Base-by-base conservation (phyloP, 2,113 vertebrate species). In the Ariopsis seemanni region DNA sequence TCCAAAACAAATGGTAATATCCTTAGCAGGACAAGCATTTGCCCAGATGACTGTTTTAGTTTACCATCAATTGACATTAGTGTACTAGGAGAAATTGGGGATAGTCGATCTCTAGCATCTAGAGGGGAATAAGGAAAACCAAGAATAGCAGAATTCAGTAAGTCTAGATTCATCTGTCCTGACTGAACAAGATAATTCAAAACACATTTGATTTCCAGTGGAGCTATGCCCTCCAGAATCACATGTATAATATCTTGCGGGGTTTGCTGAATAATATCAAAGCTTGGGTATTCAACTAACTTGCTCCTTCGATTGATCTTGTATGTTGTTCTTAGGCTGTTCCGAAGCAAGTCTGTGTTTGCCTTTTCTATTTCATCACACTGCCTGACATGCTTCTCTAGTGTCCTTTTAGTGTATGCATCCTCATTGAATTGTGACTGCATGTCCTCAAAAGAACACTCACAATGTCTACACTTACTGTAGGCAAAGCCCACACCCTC, bases 1-100 rank as follows among this genome's bases (percentile, higher is more conserved):
- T 82, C 27, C 22, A 90, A 85, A 50, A 92, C 60, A 81, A 91
- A 91, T 83, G 81, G 85, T 25, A 89, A 80, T 62, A 82, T 90
- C 57, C 74, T 89, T 34, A 90, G 27, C n/a, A 71, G 14, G 0
- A 71, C 69, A 27, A 72, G 79, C 88, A 88, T 87, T 85, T 89
- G 82, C 10, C 78, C 78, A 77, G 71, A 63, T 25, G 83, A 88
- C 52, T 88, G 85, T 62, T 86, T 89, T 22, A 90, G 22, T 84
- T 79, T 89, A 79, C 82, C 52, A 27, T 89, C 86, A 89, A n/a
- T 82, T 84, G 89, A 83, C 71, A 80, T 53, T 55, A 85, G 58
- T 34, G 62, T 90, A 53, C 1, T 88, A 1, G 83, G 18, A 20
- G 62, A 57, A 86, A 91, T 88, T 75, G 69, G 88, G 18, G 57